Percentiles rank a stretch among this genome's conserved stretches.
phyloP scores from a whole-genome alignment of 2,888 invertebrate species.

The Lathronympha strigana region DNA sequence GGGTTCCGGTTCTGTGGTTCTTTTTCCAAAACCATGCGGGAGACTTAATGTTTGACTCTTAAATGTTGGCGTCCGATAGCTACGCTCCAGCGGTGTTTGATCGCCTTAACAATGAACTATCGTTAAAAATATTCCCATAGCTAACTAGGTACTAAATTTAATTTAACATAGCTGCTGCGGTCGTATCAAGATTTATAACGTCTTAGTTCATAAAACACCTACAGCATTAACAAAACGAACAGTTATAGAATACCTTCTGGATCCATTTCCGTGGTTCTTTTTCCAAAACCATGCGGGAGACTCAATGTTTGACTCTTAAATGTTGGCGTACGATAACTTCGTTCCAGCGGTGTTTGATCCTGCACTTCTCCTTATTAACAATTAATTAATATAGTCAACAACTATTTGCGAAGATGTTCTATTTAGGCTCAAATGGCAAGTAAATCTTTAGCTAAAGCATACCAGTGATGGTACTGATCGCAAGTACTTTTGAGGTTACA shows the following conservation, averaged over 20 bases:
- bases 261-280: conserved; percentile 6
- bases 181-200: too few relatives aligned
- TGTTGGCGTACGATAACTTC: neutral
- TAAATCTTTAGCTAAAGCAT: neutral
- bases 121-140: too few relatives aligned
- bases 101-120: too few relatives aligned
- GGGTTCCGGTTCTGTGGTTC: conserved; percentile 2
- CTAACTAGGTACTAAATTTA: too few relatives aligned
- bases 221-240: neutral
- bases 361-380: neutral
- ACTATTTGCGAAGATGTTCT: neutral
- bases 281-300: conserved; percentile 2
- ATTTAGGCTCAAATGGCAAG: too few relatives aligned
- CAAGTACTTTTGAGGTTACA: neutral
- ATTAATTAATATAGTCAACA: neutral
- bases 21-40: conserved; percentile 5
- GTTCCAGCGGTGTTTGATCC: neutral
- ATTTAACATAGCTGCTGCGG: too few relatives aligned
- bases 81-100: neutral
- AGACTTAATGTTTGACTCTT: neutral
- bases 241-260: conserved; percentile 12
- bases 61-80: conserved; percentile 1
- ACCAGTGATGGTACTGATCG: neutral
- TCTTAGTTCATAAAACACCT: neutral
- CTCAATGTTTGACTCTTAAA: neutral